Percentiles rank a stretch among this genome's conserved stretches.
Evolutionary conservation across 2,888 invertebrate genomes (phyloP).

Genomic region (Meliscaeva auricollis): DNA sequence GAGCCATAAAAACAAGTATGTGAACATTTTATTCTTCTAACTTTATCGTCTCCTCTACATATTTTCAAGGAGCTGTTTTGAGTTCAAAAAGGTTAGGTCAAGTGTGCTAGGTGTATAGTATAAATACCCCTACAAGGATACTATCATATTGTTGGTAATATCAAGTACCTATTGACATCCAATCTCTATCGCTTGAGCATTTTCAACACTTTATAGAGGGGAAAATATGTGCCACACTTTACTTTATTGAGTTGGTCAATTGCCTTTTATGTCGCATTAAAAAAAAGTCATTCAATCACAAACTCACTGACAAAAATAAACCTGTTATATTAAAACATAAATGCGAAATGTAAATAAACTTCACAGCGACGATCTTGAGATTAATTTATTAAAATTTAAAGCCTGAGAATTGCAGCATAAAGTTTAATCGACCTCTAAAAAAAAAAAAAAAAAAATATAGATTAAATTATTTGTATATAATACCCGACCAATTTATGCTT

Average conservation of each 20-base stretch:
- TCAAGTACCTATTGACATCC: slow-evolving; percentile 32
- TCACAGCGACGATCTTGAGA: not conserved
- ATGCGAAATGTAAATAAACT: slow-evolving; percentile 33
- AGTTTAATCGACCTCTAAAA: slow-evolving; percentile 40
- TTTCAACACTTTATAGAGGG: not conserved
- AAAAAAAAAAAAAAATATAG: slow-evolving; percentile 21
- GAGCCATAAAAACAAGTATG: no score
- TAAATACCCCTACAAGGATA: not conserved
- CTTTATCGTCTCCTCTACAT: not conserved
- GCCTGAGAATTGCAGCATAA: slow-evolving; percentile 55
- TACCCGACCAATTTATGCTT: not conserved
- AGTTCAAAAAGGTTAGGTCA: slow-evolving; percentile 43
- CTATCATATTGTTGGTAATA: slow-evolving; percentile 23
- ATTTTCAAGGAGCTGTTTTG: slow-evolving; percentile 7
- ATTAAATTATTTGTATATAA: slow-evolving; percentile 35
- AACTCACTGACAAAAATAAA: slow-evolving; percentile 5
- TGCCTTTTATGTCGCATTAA: slow-evolving; percentile 2
- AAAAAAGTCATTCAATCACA: not conserved
- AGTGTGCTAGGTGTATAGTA: not conserved
- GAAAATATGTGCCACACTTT: slow-evolving; percentile 40
- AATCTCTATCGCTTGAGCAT: slow-evolving; percentile 11
- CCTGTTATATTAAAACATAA: slow-evolving; percentile 6
- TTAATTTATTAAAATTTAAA: slow-evolving; percentile 28
- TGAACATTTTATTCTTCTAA: not conserved
- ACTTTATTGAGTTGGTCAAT: slow-evolving; percentile 39